Evolutionary conservation across 1,140 invertebrate genomes (phyloP), one percentile per base, ranked within the genome.

Genomic region (Condylostylus longicornis): DNA sequence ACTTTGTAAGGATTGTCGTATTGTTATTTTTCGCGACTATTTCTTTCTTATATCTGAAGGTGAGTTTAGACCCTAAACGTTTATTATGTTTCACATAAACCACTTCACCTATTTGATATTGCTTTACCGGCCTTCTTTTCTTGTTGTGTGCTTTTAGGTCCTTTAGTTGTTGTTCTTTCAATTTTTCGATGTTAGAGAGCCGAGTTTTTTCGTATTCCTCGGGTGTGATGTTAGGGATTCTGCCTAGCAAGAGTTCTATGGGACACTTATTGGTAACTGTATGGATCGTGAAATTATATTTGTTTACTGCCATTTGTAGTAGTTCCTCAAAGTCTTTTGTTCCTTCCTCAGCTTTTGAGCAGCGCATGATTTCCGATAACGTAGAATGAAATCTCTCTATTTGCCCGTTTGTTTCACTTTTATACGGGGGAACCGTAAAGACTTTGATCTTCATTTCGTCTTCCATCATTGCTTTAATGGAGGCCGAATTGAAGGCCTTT

Each of bases 351-450:
- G n/a, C n/a, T n/a, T n/a, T n/a, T n/a, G n/a, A n/a, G n/a, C n/a
- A n/a, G 12, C 32, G 36, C 35, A 40, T 35, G 3, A 42, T 42
- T 25, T 39, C 33, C 2, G 37, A 31, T 9, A 42, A 9, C 18
- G 41, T 42, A 12, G 41, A 42, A 35, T 42, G 41, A 35, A 42
- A 42, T 42, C 41, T 13, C 33, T 40, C 42, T 2, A 40, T 18
- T 27, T 43, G 42, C 6, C 32, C 32, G 18, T 33, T 33, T 18
- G 18, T 17, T 14, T 8, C 15, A 27, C 34, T 36, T 12, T 19
- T 13, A 21, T 44, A 44, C 2, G 42, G 36, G 6, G 43, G 40
- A 20, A 35, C 38, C 28, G 31, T 41, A 14, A 29, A 41, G 9
- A 44, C 22, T 14, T 31, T n/a, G 28, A 31, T 35, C 5, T 35